Base-by-base conservation (phyloP, 2,888 invertebrate species). In the Anticlea derivata region DNA sequence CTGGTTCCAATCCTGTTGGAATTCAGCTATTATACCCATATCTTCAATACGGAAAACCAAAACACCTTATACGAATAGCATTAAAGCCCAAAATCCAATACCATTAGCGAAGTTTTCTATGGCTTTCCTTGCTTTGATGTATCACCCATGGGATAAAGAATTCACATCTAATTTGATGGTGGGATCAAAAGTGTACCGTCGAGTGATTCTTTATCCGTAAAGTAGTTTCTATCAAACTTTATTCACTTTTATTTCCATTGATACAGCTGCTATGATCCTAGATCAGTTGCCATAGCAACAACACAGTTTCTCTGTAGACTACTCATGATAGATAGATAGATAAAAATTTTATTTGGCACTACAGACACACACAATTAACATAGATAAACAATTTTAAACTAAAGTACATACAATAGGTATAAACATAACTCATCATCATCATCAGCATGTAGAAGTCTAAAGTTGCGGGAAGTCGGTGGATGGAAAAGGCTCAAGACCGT, bases 141-240 rank as follows among this genome's bases (percentile, higher is more conserved):
- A 73, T 72, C 61, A 65, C 70, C 71, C 65, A 63, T 65, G 79
- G 77, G 71, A 75, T 65, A 57, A 65, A 66, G 71, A 68, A 68
- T 73, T 71, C 68, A 61, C 64, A 66, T 66, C 55, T 77, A 75
- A 79, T 79, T 80, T 76, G 72, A 76, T 73, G 69, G 71, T 65
- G 58, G 66, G 69, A 68, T 75, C 75, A 73, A 73, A 76, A 75
- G 62, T 65, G 60, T 41, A 44, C 46, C 45, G 46, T 46, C 43
- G 65, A 74, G 53, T 55, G 62, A 57, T 57, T 55, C 45, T 54
- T 50, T 61, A 62, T 60, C 59, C 56, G 30, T 31, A 52, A 53
- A 60, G 59, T 26, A 58, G 53, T 52, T 55, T 53, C 49, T 24
- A 53, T 57, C 55, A 50, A 49, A 55, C 47, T 60, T 60, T 46